Percentiles rank a stretch among this genome's conserved stretches.
Conservation (phyloP, 2,888 invertebrate genomes). For the Platycheirus rosarum region DNA sequence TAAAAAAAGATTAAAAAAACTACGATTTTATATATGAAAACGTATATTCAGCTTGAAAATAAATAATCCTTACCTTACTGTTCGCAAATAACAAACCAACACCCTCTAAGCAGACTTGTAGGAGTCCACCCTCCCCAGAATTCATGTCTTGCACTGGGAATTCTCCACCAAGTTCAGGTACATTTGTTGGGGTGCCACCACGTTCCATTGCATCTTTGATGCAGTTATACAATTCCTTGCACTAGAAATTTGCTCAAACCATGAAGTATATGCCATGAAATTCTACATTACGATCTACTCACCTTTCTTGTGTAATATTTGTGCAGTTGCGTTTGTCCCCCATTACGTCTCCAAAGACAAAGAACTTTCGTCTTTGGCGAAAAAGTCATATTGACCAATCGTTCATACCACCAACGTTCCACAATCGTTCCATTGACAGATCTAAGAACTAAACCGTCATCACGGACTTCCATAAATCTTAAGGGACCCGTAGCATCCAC, state of each 20-base stretch:
- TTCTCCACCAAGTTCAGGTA: slow-evolving; percentile 90
- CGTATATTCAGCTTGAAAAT: not conserved
- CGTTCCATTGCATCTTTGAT: slow-evolving; percentile 99
- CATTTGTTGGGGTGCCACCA: slow-evolving; percentile 86
- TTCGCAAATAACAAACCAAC: slow-evolving; percentile 99
- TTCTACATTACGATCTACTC: slow-evolving; percentile 67
- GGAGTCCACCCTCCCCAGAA: slow-evolving; percentile 97
- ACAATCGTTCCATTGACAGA: slow-evolving; percentile 93
- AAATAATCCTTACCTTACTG: slow-evolving; percentile 93
- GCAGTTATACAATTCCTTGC: slow-evolving; percentile 98
- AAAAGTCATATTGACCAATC: slow-evolving; percentile 99
- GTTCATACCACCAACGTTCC: slow-evolving; percentile 99
- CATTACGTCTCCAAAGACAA: slow-evolving; percentile 98
- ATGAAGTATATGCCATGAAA: not conserved
- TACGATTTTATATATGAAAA: not conserved
- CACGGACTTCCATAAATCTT: slow-evolving; percentile 96
- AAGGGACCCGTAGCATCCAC: slow-evolving; percentile 95
- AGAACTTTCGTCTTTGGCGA: slow-evolving; percentile 98
- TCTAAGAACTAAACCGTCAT: slow-evolving; percentile 94
- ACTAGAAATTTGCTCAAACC: slow-evolving; percentile 84
- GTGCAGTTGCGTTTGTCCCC: slow-evolving; percentile 96
- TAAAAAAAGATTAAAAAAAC: slow-evolving; percentile 5
- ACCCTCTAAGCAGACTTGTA: slow-evolving; percentile 99
- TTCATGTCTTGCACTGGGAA: slow-evolving; percentile 99
- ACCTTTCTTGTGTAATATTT: slow-evolving; percentile 99